Percentiles rank a stretch among this genome's conserved stretches.
phyloP scores from a whole-genome alignment of 2,888 invertebrate species.

The Euproctis similis region DNA sequence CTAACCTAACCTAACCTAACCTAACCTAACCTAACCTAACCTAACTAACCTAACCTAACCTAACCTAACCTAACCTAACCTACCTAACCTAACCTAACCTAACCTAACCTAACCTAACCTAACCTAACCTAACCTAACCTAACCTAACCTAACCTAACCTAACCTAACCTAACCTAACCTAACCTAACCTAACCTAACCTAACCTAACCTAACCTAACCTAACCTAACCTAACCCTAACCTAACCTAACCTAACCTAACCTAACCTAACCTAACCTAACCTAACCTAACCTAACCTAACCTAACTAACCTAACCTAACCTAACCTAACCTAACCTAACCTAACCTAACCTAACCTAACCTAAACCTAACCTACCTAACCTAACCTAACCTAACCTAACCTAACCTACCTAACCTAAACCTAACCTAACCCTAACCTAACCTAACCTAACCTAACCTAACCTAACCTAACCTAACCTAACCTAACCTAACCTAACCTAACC shows the following conservation, averaged over 20 bases:
- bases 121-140: constrained; percentile 3
- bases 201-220: constrained; percentile 7
- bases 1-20: constrained; percentile 2
- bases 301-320: constrained; percentile 10
- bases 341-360: constrained; percentile 13
- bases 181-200: constrained; percentile 6
- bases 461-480: constrained; percentile 17
- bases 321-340: constrained; percentile 14
- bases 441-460: constrained; percentile 17
- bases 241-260: constrained; percentile 9
- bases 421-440: constrained; percentile 14
- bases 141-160: constrained; percentile 3
- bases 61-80: constrained; percentile 2
- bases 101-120: constrained; percentile 3
- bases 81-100: constrained; percentile 2
- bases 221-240: constrained; percentile 11
- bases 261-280: constrained; percentile 9
- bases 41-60: constrained; percentile 2
- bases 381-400: constrained; percentile 14
- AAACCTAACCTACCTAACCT: constrained; percentile 11
- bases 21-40: constrained; percentile 2
- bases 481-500: constrained; percentile 22
- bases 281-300: constrained; percentile 6
- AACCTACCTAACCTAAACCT: constrained; percentile 14
- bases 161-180: constrained; percentile 3